A percentile compares a stretch with the other conserved stretches of the same genome.
Conservation (phyloP, 2,113 vertebrate genomes). For the Apus apus region DNA sequence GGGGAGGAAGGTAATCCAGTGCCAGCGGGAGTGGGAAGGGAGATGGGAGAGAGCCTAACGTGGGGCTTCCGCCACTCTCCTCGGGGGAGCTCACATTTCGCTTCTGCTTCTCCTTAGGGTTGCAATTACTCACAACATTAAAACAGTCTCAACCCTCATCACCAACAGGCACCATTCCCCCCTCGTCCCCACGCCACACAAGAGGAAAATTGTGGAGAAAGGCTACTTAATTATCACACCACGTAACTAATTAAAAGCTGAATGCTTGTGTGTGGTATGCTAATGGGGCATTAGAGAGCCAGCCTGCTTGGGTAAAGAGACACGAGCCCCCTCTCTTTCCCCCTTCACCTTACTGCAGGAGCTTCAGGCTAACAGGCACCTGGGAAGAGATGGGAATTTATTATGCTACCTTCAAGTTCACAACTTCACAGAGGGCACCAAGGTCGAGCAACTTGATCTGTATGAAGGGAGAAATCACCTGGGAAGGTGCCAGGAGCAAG, state of each 20-base stretch:
- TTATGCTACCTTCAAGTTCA: constrained; percentile 59
- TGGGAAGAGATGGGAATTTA: constrained; percentile 74
- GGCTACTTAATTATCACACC: constrained; percentile 80
- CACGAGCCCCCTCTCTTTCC: constrained; percentile 35
- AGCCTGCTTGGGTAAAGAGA: constrained; percentile 70
- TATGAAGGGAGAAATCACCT: constrained; percentile 42
- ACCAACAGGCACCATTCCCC: constrained; percentile 30
- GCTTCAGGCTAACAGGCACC: constrained; percentile 72
- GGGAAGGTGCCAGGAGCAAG: not conserved
- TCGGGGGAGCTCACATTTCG: constrained; percentile 18
- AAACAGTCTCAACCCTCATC: constrained; percentile 54
- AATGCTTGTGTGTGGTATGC: constrained; percentile 72
- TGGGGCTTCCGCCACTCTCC: not conserved
- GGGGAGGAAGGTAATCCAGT: not conserved
- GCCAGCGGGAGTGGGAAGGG: not conserved
- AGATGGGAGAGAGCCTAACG: not conserved
- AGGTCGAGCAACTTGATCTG: constrained; percentile 61
- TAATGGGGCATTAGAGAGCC: constrained; percentile 77
- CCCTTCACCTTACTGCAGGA: constrained; percentile 57
- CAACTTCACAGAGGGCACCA: constrained; percentile 67
- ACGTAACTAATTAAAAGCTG: constrained; percentile 81
- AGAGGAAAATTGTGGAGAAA: constrained; percentile 73
- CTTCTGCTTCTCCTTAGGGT: constrained; percentile 67
- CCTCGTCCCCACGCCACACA: constrained; percentile 33
- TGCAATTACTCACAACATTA: constrained; percentile 67